Base-by-base conservation (phyloP, 2,888 invertebrate genomes). In the Eristalinus sepulchralis region DNA sequence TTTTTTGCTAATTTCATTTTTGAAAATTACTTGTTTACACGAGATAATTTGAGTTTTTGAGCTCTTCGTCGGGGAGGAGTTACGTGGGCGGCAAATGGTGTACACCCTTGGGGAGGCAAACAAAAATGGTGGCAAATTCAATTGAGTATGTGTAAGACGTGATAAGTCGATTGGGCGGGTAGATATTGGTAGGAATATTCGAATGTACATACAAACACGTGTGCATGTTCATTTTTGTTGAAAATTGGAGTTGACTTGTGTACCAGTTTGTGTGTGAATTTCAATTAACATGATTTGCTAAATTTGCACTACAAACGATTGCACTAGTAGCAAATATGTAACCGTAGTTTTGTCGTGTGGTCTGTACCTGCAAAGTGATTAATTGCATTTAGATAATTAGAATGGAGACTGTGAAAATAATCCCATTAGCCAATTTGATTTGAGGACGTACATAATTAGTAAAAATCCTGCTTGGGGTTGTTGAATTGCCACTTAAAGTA, bases 21-120 rank as follows among this genome's bases (percentile, higher is more conserved):
- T 20, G 62, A 90, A 90, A 90, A 89, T 90, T 89, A 91, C 91
- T 91, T 91, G 91, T 91, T 91, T 91, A 91, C 91, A 90, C 82
- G 89, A 91, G 92, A 91, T 91, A 91, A 90, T 90, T 80, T 73
- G 36, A 5, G 27, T 31, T 39, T 63, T 24, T 59, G 66, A 64
- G 57, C 59, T 62, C 20, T 67, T 67, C 17, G 47, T 47, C 20
- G 60, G 72, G 79, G 79, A 60, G 79, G 79, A 79, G 71, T 79
- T 66, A 70, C 62, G 53, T 53, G 17, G 10, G 5, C n/a, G 24
- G 57, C 27, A 31, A 17, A 6, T 53, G 5, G 57, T 5, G 33
- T 33, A 31, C 62, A 31, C 67, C 60, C 31, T 68, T 39, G 20
- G 27, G 10, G n/a, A 66, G 33, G 34, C 20, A 59, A 27, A 57